Evolutionary conservation across 1,140 invertebrate genomes (phyloP), one percentile per base, ranked within the genome.

Genomic region (Ladona fulva): DNA sequence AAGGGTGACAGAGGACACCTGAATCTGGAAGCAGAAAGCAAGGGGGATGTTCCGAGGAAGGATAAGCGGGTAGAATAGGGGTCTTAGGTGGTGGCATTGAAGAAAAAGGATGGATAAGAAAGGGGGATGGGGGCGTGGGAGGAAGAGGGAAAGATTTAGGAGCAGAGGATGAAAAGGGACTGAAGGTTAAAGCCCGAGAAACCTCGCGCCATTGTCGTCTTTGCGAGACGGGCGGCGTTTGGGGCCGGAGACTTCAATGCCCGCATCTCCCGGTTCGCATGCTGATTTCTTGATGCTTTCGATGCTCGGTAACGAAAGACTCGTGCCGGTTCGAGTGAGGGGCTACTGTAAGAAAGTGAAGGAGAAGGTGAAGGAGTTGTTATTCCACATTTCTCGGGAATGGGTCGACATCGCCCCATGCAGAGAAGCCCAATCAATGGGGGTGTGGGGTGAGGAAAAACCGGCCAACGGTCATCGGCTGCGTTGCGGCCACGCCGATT

Each of bases 141-240:
- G 3, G 29, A 37, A 37, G n/a, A 12, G 52, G n/a, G n/a, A 66
- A 66, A 66, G 52, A 66, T 66, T 66, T 19, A 66, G 52, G 52
- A 19, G 10, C 10, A 10, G 10, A 19, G n/a, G 16, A 66, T 66
- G n/a, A 22, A 66, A 66, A 66, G 52, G 52, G n/a, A 66, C 52
- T 37, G 29, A 37, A 37, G 29, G 29, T 37, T 37, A 37, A 37
- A 37, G 29, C 29, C 29, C 52, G n/a, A 66, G 52, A 66, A 66
- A 66, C 52, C 52, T 66, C 52, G 52, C 52, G 52, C 52, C 52
- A 66, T 66, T 66, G 52, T 66, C 52, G 52, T 66, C n/a, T 66
- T 66, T 6, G 10, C 10, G 44, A 19, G 44, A 52, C 44, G 44
- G 44, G 44, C 10, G 19, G 19, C 10, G 44, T n/a, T 11, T 19